A percentile compares a stretch with the other conserved stretches of the same genome.
phyloP scores from a whole-genome alignment of 2,888 invertebrate species.

The Ormyrus rosae region DNA sequence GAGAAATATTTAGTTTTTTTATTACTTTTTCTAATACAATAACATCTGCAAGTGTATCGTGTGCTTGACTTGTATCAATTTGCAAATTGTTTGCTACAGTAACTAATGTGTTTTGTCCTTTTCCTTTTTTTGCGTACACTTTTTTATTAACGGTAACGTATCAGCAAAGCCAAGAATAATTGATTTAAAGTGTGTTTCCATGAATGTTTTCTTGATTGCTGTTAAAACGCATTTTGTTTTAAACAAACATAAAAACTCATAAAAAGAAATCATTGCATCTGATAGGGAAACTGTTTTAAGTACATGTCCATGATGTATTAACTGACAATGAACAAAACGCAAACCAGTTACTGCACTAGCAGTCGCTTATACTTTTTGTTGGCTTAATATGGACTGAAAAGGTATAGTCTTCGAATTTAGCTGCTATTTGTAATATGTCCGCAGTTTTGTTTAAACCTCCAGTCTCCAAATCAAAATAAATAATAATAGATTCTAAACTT shows the following conservation, averaged over 20 bases:
- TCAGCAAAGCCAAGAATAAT: slow-evolving; percentile 47
- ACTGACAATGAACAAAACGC: not conserved
- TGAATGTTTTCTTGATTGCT: slow-evolving; percentile 24
- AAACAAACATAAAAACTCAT: slow-evolving; percentile 9
- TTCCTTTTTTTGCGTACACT: slow-evolving; percentile 11
- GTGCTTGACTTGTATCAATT: slow-evolving; percentile 20
- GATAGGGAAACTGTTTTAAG: slow-evolving; percentile 3
- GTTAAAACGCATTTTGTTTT: slow-evolving; percentile 36
- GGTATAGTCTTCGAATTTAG: slow-evolving; percentile 26
- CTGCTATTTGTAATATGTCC: slow-evolving; percentile 44
- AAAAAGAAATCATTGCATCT: slow-evolving; percentile 6
- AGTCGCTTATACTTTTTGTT: slow-evolving; percentile 18
- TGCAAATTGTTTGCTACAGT: slow-evolving; percentile 16
- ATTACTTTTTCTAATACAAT: slow-evolving; percentile 7
- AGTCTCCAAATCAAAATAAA: slow-evolving; percentile 38
- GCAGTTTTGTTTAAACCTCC: slow-evolving; percentile 26
- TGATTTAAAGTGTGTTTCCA: slow-evolving; percentile 25
- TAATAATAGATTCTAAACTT: too few species aligned
- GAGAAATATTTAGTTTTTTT: not conserved
- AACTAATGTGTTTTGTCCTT: slow-evolving; percentile 32
- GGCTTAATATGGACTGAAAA: slow-evolving; percentile 46
- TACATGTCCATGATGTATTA: not conserved
- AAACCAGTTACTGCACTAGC: slow-evolving; percentile 35
- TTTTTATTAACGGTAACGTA: slow-evolving; percentile 46
- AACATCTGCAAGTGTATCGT: slow-evolving; percentile 30